Evolutionary conservation across 2,797 vertebrate species (phyloP), one percentile per base, ranked within the genome.

Genomic region (Sardinella longiceps): DNA sequence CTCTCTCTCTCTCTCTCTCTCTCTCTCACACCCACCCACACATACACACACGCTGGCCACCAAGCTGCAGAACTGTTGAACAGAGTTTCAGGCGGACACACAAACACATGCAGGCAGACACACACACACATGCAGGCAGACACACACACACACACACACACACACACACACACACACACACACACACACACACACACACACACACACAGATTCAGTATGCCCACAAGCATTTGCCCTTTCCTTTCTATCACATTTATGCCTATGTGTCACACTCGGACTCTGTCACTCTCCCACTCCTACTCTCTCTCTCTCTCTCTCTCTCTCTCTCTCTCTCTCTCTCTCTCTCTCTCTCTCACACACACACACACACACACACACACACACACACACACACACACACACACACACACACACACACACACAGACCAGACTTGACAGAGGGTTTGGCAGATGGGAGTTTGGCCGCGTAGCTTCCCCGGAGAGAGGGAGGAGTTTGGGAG

Each of bases 401-500:
- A 74, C 66, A 39, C 66, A 74, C 66, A 74, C 30, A 39, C 84
- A 28, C 70, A 39, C 70, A 39, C 70, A 9, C 33, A 23, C 70
- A 77, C 70, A 77, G 84, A 82, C 28, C 82, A 84, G 86, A 89
- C 86, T 90, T 90, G 89, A 93, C 90, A 86, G 89, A 91, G 87
- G 84, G 88, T 85, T 89, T 85, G 86, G 89, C 90, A 90, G 94
- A 93, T 88, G 86, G 90, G 90, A 89, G 91, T 87, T 91, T 94
- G 94, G 93, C 93, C 88, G 86, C 23, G 82, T 81, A 63, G 89
- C 88, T 88, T 89, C 89, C 90, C 90, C 87, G 87, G 91, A 90
- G 90, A 91, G 86, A 89, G 89, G 91, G 90, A 90, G 91, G 87
- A 84, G 83, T 82, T 77, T 82, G 77, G 58, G 66, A 66, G 30